Evolutionary conservation across 2,888 invertebrate species (phyloP).

Genomic region (Agrochola lota): DNA sequence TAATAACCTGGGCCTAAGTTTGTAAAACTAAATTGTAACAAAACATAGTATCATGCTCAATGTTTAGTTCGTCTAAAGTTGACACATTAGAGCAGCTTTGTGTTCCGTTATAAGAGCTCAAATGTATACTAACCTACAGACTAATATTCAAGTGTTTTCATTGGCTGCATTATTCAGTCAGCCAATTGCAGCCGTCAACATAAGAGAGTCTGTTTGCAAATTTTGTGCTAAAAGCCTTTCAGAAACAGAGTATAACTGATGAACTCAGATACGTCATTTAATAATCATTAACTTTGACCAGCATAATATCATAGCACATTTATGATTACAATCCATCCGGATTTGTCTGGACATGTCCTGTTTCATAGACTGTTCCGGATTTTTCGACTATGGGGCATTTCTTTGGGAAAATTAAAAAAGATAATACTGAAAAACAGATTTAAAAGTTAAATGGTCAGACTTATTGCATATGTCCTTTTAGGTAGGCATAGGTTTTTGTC

Average conservation of each 20-base stretch:
- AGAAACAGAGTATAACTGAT: neutral
- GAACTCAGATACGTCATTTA: conserved; percentile 8
- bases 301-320: neutral
- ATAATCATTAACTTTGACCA: conserved; percentile 9
- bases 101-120: neutral
- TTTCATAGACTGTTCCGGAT: neutral
- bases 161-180: conserved; percentile 1
- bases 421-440: neutral
- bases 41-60: neutral
- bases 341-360: neutral
- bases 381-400: neutral
- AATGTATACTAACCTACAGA: neutral
- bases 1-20: too few species aligned
- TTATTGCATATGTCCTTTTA: neutral
- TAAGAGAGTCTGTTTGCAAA: neutral
- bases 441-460: neutral
- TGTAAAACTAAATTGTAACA: neutral
- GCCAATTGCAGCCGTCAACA: neutral
- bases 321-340: neutral
- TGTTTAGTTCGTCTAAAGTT: neutral
- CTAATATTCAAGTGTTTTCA: neutral
- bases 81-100: neutral
- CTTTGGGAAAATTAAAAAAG: neutral
- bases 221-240: conserved; percentile 19
- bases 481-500: too few species aligned